phyloP scores from a whole-genome alignment of 2,888 invertebrate species.

The Chymomyza procnemis region DNA sequence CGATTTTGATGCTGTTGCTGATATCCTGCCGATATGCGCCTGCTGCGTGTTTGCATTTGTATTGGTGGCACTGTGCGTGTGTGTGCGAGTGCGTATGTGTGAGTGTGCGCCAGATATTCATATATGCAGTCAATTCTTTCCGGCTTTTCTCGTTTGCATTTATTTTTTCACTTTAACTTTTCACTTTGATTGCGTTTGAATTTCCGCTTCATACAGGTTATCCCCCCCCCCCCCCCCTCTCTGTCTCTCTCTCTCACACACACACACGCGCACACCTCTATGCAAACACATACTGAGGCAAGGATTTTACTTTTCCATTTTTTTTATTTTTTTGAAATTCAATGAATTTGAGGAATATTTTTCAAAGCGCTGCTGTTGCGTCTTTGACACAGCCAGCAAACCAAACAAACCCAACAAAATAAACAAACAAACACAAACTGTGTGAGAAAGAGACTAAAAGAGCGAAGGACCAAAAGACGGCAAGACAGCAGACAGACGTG shows the following conservation, averaged over 20 bases:
- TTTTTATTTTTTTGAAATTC: slow-evolving; percentile 38
- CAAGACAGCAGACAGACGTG: neutral
- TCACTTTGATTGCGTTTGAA: slow-evolving; percentile 61
- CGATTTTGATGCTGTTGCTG: slow-evolving; percentile 39
- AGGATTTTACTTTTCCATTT: slow-evolving; percentile 20
- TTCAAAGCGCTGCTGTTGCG: slow-evolving; percentile 36
- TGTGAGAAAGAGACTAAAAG: neutral
- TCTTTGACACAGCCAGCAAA: slow-evolving; percentile 45
- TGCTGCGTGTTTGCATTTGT: slow-evolving; percentile 5
- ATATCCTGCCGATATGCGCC: slow-evolving; percentile 19
- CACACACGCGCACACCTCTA: neutral
- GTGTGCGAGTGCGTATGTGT: slow-evolving; percentile 3
- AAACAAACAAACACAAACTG: slow-evolving; percentile 32
- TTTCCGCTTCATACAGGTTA: slow-evolving; percentile 33
- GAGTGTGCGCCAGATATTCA: slow-evolving; percentile 4
- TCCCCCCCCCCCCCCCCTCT: neutral
- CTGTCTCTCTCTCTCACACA: neutral
- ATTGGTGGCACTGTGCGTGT: neutral
- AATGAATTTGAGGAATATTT: slow-evolving; percentile 62
- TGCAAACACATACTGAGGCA: neutral
- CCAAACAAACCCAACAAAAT: slow-evolving; percentile 37
- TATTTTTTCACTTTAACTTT: slow-evolving; percentile 41
- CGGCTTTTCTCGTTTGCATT: slow-evolving; percentile 14
- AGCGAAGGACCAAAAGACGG: neutral
- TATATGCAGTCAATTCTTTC: slow-evolving; percentile 14